Base-by-base conservation (phyloP, 1,140 invertebrate genomes). In the Ctenoplectra terminalis region DNA sequence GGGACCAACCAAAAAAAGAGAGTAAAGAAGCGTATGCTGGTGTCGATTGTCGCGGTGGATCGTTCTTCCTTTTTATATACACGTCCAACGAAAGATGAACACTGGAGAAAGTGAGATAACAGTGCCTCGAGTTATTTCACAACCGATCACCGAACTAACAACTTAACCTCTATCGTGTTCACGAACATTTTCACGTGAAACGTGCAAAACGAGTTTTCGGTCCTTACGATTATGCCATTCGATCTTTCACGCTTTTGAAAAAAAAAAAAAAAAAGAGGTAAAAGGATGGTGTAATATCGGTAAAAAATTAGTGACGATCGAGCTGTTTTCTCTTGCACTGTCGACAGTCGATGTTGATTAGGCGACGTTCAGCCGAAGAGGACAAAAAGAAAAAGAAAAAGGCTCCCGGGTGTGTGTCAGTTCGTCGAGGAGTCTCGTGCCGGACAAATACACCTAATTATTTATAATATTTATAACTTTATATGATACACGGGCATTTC, bases 391-490 rank as follows among this genome's bases (percentile, higher is more conserved):
- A 67, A 37, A n/a, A 73, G 7, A 43, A 17, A 26, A 85, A 71
- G 54, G 31, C 20, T 74, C 50, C 56, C 8, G 6, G 29, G 37
- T 50, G 48, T 58, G 52, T 77, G 34, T 82, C 81, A 64, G 31
- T 70, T 74, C 31, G 29, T 74, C 48, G 61, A 69, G 70, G 48
- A 5, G 40, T 37, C 50, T 78, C 70, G 73, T 26, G 54, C 26
- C 69, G 64, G 23, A 78, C 58, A 64, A 76, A 84, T 83, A 86
- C 81, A 74, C 83, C 84, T 88, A 83, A 89, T 91, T 91, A 91
- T 91, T 92, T 92, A 91, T 91, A 90, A 90, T 90, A 91, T 92
- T 91, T 91, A 88, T 91, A 91, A 91, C 90, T 91, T 92, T 91
- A 91, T 90, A 90, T 87, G 85, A 89, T 90, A 90, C 86, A 85